Evolutionary conservation across 1,140 invertebrate species (phyloP).

Genomic region (Pseudomyrmex sp.): DNA sequence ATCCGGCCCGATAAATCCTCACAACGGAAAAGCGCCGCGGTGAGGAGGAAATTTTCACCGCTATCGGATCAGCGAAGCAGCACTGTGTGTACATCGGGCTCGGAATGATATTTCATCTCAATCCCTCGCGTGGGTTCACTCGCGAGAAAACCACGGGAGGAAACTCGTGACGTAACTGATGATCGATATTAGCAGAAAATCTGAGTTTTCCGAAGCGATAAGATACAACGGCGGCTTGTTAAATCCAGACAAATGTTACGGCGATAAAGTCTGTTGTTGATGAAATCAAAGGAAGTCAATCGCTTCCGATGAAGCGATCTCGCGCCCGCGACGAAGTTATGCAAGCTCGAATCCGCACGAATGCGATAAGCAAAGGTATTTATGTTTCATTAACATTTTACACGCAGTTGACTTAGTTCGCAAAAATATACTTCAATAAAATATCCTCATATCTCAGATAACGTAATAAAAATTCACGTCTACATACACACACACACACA

Average conservation of each 20-base stretch:
- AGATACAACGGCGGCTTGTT: neutral
- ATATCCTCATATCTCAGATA: neutral
- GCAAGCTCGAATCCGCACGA: neutral
- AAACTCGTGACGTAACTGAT: slow-evolving; percentile 32
- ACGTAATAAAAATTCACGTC: slow-evolving; percentile 34
- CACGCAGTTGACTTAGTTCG: neutral
- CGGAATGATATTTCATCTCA: slow-evolving; percentile 71
- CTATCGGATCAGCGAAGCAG: slow-evolving; percentile 61
- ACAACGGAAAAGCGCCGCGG: slow-evolving; percentile 41
- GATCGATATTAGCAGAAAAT: slow-evolving; percentile 62
- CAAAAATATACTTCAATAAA: slow-evolving; percentile 2
- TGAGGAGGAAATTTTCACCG: slow-evolving; percentile 68
- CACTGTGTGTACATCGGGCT: slow-evolving; percentile 48
- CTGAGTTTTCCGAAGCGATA: neutral
- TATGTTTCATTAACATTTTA: neutral
- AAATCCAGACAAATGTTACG: slow-evolving; percentile 4
- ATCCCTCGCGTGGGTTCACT: slow-evolving; percentile 42
- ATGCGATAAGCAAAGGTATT: neutral
- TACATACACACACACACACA: too few species aligned
- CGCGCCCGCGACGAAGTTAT: neutral
- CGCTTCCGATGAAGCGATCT: neutral
- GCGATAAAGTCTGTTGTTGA: too few species aligned
- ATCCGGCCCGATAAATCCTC: slow-evolving; percentile 70
- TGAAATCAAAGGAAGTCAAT: neutral
- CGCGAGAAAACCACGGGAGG: neutral